These are phyloP conservation scores for Hydrophis major DNA, from an alignment of 2,797 vertebrate species.

Conservation along the genomic window DNA sequence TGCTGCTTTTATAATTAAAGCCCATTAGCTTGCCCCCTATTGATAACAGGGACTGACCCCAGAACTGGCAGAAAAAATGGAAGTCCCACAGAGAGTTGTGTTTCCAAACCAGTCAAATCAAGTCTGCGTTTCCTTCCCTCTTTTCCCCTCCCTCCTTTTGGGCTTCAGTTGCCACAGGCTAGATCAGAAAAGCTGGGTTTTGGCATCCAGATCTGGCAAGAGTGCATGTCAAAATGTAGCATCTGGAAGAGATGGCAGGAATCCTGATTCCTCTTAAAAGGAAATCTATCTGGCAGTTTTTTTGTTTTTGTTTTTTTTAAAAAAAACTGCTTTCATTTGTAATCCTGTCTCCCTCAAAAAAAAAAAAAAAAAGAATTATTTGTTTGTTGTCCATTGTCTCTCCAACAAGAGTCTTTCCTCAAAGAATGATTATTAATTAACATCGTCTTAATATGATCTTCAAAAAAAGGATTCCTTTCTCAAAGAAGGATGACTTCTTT, in stretches of 20 bases:
- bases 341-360: not conserved
- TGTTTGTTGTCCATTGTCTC: not conserved
- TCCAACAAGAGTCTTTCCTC: not conserved
- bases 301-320: not conserved
- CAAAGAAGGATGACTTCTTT: not conserved
- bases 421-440: not conserved
- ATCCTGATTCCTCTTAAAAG: not conserved
- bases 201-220: not conserved
- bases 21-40: constrained; percentile 61
- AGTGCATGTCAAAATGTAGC: not conserved
- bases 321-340: not conserved
- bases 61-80: constrained; percentile 57
- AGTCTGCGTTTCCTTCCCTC: not conserved
- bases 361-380: not conserved
- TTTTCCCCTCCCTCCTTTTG: constrained; percentile 25
- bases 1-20: constrained; percentile 68
- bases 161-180: constrained; percentile 3
- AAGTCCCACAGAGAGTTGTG: constrained; percentile 21
- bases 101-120: constrained; percentile 3
- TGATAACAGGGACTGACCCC: constrained; percentile 62
- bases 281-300: not conserved
- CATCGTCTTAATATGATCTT: not conserved
- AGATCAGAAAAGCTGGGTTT: constrained; percentile 22
- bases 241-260: not conserved
- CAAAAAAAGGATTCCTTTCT: not conserved